Percentiles rank a stretch among this genome's conserved stretches.
These are phyloP conservation scores for Agrilus cyanescens DNA, from an alignment of 2,888 invertebrate species.

Conservation along the genomic window DNA sequence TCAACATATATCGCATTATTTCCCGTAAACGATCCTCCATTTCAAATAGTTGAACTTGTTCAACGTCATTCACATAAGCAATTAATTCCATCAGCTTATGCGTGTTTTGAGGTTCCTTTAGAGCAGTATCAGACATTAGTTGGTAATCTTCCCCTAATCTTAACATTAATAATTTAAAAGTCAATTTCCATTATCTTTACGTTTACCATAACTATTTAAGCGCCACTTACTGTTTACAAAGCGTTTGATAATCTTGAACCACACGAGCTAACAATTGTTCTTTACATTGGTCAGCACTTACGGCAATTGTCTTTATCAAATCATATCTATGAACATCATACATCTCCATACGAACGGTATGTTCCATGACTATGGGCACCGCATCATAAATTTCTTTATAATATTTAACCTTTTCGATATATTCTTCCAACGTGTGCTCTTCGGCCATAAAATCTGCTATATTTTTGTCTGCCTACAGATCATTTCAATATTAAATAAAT, in stretches of 20 bases:
- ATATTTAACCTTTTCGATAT: constrained; percentile 45
- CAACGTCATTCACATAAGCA: constrained; percentile 62
- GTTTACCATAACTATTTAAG: neutral
- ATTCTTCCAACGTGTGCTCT: constrained; percentile 53
- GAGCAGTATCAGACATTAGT: constrained; percentile 61
- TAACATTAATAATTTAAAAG: constrained; percentile 11
- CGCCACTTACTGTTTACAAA: constrained; percentile 56
- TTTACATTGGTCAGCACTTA: constrained; percentile 55
- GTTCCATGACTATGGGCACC: constrained; percentile 47
- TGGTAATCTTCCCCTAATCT: constrained; percentile 80
- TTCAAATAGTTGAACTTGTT: constrained; percentile 53
- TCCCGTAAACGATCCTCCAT: constrained; percentile 65
- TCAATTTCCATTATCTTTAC: no score
- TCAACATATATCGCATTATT: constrained; percentile 60
- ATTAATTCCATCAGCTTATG: constrained; percentile 75
- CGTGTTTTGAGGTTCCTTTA: constrained; percentile 72
- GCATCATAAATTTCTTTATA: constrained; percentile 50
- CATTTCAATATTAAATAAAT: constrained; percentile 4
- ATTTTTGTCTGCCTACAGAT: constrained; percentile 44
- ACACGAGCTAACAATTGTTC: constrained; percentile 60
- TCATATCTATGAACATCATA: constrained; percentile 76
- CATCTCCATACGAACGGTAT: constrained; percentile 66
- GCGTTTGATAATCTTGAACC: constrained; percentile 67
- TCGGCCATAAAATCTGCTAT: constrained; percentile 57
- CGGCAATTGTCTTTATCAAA: constrained; percentile 58